Evolutionary conservation across 1,140 invertebrate genomes (phyloP), one percentile per base, ranked within the genome.

Genomic region (Neodiprion lecontei): DNA sequence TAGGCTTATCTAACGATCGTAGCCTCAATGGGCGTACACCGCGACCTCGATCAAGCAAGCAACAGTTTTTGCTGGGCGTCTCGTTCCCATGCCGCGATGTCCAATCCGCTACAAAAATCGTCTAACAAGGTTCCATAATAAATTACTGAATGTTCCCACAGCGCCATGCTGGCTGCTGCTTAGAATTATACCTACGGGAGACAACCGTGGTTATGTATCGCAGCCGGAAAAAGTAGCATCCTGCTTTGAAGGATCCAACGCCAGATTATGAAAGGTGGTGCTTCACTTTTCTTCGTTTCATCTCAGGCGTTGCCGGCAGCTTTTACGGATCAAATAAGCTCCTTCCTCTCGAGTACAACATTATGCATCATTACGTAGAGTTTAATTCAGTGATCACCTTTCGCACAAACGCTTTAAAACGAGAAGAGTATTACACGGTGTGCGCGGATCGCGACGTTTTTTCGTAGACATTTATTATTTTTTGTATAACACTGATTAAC

Each of bases 1-100:
- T 61, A 40, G 28, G 53, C 53, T 61, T 61, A 61, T 61, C 53
- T 61, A 61, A 17, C 53, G 53, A 61, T 61, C 53, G 53, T 61
- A 61, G 53, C 53, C 53, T 61, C 53, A 61, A 61, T 61, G 53
- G 53, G 53, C 53, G 53, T 61, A 61, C 53, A 61, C 53, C 53
- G 53, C 53, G 53, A 61, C 53, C 53, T 61, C 53, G 53, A 61
- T 61, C 53, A 61, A 61, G 53, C 11, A 61, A 61, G 53, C 11
- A 61, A 61, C 53, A 14, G 53, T 61, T 61, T 61, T 61, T 61
- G 53, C 53, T 61, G 53, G 53, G 53, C 53, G 53, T 61, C 53
- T 40, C 53, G 53, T 61, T 61, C 53, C 53, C 53, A 61, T 61
- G 53, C 53, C 53, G 9, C 53, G 53, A 61, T 61, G 9, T 61